These are phyloP conservation scores for Megathymus violae DNA, from an alignment of 1,140 invertebrate genomes.

Conservation along the genomic window DNA sequence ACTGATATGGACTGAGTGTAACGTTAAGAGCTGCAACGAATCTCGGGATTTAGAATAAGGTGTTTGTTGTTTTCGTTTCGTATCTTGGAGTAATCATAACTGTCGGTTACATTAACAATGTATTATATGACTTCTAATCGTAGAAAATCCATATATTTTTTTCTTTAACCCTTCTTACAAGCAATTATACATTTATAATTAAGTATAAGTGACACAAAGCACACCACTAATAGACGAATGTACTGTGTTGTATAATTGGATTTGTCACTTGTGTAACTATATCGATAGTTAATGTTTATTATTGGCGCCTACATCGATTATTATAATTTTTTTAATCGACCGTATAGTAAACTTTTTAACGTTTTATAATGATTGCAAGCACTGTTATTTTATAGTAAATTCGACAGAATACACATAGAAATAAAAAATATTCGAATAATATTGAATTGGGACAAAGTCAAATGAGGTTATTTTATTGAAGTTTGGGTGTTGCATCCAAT, in stretches of 20 bases:
- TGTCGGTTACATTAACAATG: not conserved
- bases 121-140: not conserved
- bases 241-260: not conserved
- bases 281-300: not conserved
- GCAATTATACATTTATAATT: too few relatives aligned
- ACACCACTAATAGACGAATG: not conserved
- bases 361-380: too few relatives aligned
- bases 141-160: too few relatives aligned
- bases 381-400: too few relatives aligned
- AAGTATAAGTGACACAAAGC: too few relatives aligned
- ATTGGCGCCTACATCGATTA: not conserved
- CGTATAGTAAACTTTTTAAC: too few relatives aligned
- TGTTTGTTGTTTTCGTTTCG: not conserved
- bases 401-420: too few relatives aligned
- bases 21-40: conserved; percentile 58
- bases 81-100: not conserved
- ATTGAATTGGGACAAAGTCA: too few relatives aligned
- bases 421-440: too few relatives aligned
- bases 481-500: too few relatives aligned
- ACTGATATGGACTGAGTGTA: conserved; percentile 48
- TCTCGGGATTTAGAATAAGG: conserved; percentile 25
- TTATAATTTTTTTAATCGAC: not conserved
- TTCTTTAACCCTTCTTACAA: too few relatives aligned
- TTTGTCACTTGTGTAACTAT: not conserved
- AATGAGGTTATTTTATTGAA: too few relatives aligned